Evolutionary conservation across 2,113 vertebrate genomes (phyloP), one percentile per base, ranked within the genome.

Genomic region (Casuarius casuarius): DNA sequence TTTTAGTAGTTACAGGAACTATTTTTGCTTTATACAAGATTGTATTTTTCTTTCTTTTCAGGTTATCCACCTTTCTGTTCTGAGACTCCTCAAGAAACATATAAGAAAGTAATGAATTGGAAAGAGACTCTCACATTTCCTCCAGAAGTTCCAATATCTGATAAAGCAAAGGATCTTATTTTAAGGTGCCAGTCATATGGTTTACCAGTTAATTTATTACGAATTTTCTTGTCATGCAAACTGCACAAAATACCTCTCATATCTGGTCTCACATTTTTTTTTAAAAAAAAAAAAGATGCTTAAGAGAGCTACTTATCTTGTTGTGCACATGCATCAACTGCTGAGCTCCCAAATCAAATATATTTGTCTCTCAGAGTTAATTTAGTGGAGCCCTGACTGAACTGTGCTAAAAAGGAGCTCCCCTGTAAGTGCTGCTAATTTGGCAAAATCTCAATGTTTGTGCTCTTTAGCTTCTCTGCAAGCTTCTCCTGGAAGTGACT

Each of bases 51-150:
- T 73, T 82, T 28, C 67, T 95, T 73, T 87, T 28, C 97, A 99
- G 99, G 99, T 85, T 99, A 99, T 87, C 99, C 99, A 42, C 99
- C 99, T 0, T 99, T 99, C 98, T 99, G 99, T 97, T 99, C 99
- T 0, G 99, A 99, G 98, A 99, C 99, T 8, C 99, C 99, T 89
- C 99, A 99, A 94, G 99, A 99, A 96, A 99, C 99, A 0, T 99
- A 99, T 33, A 99, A 99, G 96, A 99, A 99, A 90, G 99, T 99
- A 90, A 99, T 99, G 99, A 99, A 99, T 95, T 99, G 99, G 99
- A 98, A 99, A 95, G 99, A 99, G 98, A 99, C 99, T 3, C 95
- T 99, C 42, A 99, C 96, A 16, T 99, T 99, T 90, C 99, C 99
- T 68, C 99, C 99, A 29, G 99, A 99, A 96, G 99, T 99, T 91